These are phyloP conservation scores for Amphiprion clarkii DNA, from an alignment of 2,797 vertebrate genomes.

Conservation along the genomic window DNA sequence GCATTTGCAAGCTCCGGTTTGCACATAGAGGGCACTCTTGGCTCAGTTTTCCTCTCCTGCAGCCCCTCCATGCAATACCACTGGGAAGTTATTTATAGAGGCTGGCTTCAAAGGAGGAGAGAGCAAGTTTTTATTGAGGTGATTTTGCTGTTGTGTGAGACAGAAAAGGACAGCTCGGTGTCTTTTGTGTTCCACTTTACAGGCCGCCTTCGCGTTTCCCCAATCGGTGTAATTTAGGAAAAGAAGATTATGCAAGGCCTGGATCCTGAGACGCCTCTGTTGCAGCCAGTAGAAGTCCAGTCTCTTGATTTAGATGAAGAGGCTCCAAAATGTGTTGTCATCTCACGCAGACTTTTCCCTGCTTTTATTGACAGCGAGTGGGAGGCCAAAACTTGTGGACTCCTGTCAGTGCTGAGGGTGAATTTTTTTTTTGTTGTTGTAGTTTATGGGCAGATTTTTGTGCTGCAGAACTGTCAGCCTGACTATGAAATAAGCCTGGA, in stretches of 20 bases:
- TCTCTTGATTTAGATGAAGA: constrained; percentile 5
- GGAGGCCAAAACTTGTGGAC: constrained; percentile 46
- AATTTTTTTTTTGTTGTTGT: constrained; percentile 16
- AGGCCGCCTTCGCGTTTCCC: constrained; percentile 18
- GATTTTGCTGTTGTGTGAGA: constrained; percentile 55
- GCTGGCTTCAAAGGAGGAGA: constrained; percentile 63
- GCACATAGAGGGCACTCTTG: constrained; percentile 81
- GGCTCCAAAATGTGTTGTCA: constrained; percentile 29
- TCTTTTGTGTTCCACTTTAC: constrained; percentile 43
- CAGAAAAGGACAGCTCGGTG: constrained; percentile 38
- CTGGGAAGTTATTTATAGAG: constrained; percentile 72
- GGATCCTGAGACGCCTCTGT: constrained; percentile 25
- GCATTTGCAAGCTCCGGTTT: constrained; percentile 5
- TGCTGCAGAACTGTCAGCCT: constrained; percentile 30
- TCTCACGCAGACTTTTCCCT: constrained; percentile 22
- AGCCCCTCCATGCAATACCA: constrained; percentile 43
- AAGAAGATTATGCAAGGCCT: constrained; percentile 15
- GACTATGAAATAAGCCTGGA: constrained; percentile 21
- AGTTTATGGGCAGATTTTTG: constrained; percentile 33
- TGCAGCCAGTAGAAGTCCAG: constrained; percentile 1
- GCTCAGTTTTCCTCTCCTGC: constrained; percentile 62
- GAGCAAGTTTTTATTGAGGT: constrained; percentile 59
- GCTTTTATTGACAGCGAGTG: constrained; percentile 47
- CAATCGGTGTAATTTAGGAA: constrained; percentile 40
- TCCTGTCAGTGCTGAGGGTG: constrained; percentile 29